These are phyloP conservation scores for Eulimnadia texana DNA, from an alignment of 1,140 invertebrate species.

Conservation along the genomic window DNA sequence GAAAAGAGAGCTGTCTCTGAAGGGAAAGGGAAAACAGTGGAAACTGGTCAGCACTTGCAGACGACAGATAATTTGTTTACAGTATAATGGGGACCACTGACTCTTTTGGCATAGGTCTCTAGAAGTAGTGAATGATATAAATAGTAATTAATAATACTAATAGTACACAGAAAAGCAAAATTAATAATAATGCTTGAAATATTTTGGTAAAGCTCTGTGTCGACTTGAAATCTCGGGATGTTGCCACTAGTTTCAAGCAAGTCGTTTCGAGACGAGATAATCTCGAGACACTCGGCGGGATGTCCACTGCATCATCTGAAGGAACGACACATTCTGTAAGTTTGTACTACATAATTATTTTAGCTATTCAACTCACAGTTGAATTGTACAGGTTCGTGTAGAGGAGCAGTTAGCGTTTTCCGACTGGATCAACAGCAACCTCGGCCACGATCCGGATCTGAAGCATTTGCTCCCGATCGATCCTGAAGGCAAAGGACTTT, in stretches of 20 bases:
- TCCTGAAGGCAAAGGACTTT: conserved; percentile 71
- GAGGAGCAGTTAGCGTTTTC: conserved; percentile 97
- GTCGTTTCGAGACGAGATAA: conserved; percentile 86
- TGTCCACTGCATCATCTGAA: conserved; percentile 86
- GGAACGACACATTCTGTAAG: conserved; percentile 85
- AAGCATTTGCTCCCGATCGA: conserved; percentile 83
- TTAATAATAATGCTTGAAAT: background rate
- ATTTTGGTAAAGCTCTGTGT: conserved; percentile 49
- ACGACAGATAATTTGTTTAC: no score
- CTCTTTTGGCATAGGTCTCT: no score
- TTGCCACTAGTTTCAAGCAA: conserved; percentile 75
- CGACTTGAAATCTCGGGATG: conserved; percentile 75
- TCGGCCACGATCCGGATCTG: conserved; percentile 73
- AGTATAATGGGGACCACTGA: no score
- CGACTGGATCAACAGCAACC: conserved; percentile 94
- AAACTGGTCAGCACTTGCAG: no score
- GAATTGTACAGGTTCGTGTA: conserved; percentile 25
- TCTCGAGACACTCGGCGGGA: conserved; percentile 79
- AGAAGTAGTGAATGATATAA: no score
- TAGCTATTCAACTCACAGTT: no score
- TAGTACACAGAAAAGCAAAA: no score
- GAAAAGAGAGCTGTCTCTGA: no score
- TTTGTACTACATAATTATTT: background rate
- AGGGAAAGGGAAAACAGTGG: no score
- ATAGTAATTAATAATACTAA: no score